phyloP scores from a whole-genome alignment of 2,797 vertebrate genomes.

The Crax fasciolata region DNA sequence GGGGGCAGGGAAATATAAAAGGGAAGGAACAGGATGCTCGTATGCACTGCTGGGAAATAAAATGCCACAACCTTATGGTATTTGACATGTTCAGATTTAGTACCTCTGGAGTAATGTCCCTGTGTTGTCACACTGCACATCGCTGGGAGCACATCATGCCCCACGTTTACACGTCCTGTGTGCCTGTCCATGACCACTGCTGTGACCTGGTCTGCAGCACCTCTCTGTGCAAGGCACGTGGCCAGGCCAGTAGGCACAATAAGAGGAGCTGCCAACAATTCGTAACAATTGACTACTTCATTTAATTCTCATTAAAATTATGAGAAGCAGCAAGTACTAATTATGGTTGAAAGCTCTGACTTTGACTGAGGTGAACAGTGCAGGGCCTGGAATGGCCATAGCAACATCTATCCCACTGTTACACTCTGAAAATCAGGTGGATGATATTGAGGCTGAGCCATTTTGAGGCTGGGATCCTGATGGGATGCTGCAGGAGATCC shows the following conservation, averaged over 20 bases:
- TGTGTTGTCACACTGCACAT: background rate
- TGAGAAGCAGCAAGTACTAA: background rate
- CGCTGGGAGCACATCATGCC: background rate
- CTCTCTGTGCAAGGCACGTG: background rate
- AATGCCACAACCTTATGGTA: background rate
- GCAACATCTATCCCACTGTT: background rate
- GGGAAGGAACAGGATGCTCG: background rate
- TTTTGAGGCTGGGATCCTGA: background rate
- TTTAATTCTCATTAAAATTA: background rate
- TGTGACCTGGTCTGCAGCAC: background rate
- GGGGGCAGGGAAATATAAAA: background rate
- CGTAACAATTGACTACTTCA: background rate
- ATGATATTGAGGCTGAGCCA: background rate
- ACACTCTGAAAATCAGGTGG: background rate
- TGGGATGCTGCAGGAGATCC: background rate
- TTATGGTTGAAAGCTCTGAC: background rate
- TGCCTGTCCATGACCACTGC: background rate
- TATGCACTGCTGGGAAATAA: background rate
- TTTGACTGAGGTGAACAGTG: background rate
- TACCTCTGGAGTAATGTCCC: background rate
- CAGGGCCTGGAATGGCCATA: background rate
- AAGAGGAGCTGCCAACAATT: background rate
- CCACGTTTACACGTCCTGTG: accelerated
- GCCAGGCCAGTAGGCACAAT: background rate
- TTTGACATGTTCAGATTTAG: background rate